These are phyloP conservation scores for Cyclopterus lumpus DNA, from an alignment of 2,797 vertebrate species.

Conservation along the genomic window DNA sequence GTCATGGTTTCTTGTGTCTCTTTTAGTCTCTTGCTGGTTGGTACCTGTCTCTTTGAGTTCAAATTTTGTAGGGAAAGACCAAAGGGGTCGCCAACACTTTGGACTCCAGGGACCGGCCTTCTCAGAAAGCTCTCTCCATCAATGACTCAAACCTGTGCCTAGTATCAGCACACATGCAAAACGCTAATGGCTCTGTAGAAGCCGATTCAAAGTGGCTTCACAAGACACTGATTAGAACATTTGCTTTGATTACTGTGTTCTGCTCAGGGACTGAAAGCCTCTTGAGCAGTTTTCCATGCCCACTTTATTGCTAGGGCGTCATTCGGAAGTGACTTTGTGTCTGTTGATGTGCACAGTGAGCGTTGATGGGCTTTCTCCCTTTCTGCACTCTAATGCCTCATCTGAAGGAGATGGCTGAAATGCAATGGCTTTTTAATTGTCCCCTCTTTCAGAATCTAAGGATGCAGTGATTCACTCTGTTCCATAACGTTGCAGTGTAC, in stretches of 20 bases:
- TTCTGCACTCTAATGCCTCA: conserved; percentile 6
- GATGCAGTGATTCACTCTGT: conserved; percentile 8
- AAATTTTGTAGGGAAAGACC: neutral
- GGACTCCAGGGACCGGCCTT: neutral
- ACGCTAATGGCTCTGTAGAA: conserved; percentile 28
- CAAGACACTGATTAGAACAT: conserved; percentile 26
- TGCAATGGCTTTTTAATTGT: conserved; percentile 23
- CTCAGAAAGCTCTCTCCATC: neutral
- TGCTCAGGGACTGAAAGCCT: conserved; percentile 8
- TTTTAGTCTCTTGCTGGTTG: neutral
- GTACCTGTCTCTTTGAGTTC: neutral
- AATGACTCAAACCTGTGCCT: conserved; percentile 23
- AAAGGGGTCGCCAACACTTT: neutral
- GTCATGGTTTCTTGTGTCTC: neutral
- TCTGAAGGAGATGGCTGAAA: conserved; percentile 33
- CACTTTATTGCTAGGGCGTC: conserved; percentile 13
- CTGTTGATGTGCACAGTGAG: conserved; percentile 10
- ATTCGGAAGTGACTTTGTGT: neutral
- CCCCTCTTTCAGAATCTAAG: neutral
- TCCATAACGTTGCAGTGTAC: neutral
- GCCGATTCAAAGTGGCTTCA: conserved; percentile 21
- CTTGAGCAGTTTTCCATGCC: neutral
- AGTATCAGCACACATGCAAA: conserved; percentile 4
- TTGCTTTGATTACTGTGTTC: conserved; percentile 32
- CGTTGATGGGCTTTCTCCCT: conserved; percentile 1